Base-by-base conservation (phyloP, 2,797 vertebrate species). In the Silurus aristotelis region DNA sequence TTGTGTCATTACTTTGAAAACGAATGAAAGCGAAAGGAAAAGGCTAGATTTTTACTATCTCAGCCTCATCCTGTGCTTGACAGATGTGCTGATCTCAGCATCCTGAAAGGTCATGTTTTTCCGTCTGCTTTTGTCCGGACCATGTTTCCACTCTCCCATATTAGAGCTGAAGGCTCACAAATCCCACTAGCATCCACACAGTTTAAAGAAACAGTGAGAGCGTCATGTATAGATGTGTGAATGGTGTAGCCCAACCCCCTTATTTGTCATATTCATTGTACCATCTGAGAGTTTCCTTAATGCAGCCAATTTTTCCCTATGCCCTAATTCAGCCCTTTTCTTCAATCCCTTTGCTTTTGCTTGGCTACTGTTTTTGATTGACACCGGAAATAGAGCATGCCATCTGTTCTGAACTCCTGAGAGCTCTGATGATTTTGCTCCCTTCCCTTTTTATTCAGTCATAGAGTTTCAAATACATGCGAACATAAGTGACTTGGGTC, bases 1-100 rank as follows among this genome's bases (percentile, higher is more conserved):
- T 22, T 66, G 55, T 27, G 13, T 56, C 43, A 71, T 61, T 71
- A 64, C 56, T 64, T 38, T n/a, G 6, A 14, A 73, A 61, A 25
- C 9, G 25, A 61, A 31, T 22, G 55, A 87, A 87, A 87, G 46
- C 19, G 72, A 89, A 88, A 88, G 72, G 60, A 52, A 84, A 68
- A 82, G 68, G n/a, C 55, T 2, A 19, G 48, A 67, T 73, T 31
- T 38, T 80, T 14, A 76, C 68, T 77, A 84, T 87, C 83, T 87
- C 58, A 14, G 22, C 20, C 43, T 43, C 38, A 82, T 88, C 85
- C 89, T 88, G 89, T 80, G 52, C 84, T 80, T 87, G 78, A 68
- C 38, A 67, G 61, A 80, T 46, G 48, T 76, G 83, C 72, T 82
- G 78, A 85, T 84, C 48, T 43, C 60, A 76, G 75, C 64, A 86